Evolutionary conservation across 1,140 invertebrate species (phyloP).

Genomic region (Microvelia longipes): DNA sequence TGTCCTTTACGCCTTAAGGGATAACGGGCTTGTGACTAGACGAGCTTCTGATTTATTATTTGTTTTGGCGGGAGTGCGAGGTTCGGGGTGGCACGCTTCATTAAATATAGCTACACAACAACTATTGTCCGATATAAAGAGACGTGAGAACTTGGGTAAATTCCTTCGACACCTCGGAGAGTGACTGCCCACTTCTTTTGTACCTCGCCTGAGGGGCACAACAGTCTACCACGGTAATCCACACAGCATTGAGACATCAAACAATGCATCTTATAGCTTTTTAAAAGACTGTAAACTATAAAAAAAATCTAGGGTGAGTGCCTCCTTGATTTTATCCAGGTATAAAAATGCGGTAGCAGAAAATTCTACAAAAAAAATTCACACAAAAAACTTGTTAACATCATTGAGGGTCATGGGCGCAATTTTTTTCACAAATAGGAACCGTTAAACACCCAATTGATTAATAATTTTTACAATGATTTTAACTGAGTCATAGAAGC

Average conservation of each 20-base stretch:
- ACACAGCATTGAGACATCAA: not conserved
- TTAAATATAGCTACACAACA: not conserved
- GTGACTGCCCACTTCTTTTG: not conserved
- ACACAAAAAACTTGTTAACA: too few species aligned
- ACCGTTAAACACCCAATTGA: too few species aligned
- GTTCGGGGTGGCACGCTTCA: not conserved
- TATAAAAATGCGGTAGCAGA: not conserved
- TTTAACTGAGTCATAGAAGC: too few species aligned
- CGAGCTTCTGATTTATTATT: not conserved
- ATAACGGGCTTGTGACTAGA: not conserved
- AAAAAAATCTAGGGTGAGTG: not conserved
- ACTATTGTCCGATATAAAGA: not conserved
- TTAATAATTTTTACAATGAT: too few species aligned
- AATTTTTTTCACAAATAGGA: too few species aligned
- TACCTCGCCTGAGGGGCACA: not conserved
- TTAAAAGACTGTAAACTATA: not conserved
- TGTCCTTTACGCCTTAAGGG: not conserved
- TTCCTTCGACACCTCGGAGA: not conserved
- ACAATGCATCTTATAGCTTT: not conserved
- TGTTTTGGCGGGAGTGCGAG: not conserved
- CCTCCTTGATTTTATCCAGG: not conserved
- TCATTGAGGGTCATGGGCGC: too few species aligned
- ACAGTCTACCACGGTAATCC: not conserved
- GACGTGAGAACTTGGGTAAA: not conserved
- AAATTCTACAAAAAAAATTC: too few species aligned